These are phyloP conservation scores for Agapornis roseicollis DNA, from an alignment of 2,113 vertebrate genomes.

Conservation along the genomic window DNA sequence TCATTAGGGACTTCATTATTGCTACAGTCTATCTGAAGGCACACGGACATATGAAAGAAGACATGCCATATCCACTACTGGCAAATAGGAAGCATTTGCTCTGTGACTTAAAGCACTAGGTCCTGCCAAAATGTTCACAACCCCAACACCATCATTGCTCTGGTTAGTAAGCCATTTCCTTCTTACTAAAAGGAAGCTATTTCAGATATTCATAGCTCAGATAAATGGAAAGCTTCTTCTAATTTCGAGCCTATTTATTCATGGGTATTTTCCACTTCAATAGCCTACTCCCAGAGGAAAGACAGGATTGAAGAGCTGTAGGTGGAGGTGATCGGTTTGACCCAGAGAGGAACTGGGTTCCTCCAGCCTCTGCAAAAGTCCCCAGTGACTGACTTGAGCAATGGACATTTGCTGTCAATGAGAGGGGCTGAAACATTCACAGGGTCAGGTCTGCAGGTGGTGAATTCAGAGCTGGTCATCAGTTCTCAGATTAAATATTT, in stretches of 20 bases:
- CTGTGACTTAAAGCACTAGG: fast-evolving
- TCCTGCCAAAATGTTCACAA: not conserved
- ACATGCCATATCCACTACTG: fast-evolving
- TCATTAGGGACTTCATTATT: not conserved
- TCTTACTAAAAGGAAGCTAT: not conserved
- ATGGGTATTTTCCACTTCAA: constrained; percentile 50
- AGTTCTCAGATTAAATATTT: not conserved
- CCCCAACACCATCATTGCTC: not conserved
- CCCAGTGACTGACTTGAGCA: not conserved
- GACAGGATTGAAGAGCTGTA: not conserved
- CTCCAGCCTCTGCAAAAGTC: not conserved
- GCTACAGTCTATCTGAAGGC: not conserved
- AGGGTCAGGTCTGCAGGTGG: not conserved
- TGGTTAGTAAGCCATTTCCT: not conserved
- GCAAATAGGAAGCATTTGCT: not conserved
- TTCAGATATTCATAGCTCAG: not conserved
- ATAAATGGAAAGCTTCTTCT: constrained; percentile 44
- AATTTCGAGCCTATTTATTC: constrained; percentile 55
- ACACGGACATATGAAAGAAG: fast-evolving
- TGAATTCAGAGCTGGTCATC: not conserved
- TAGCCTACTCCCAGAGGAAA: constrained; percentile 13
- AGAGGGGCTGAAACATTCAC: not conserved
- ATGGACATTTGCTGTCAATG: not conserved
- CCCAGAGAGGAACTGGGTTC: not conserved
- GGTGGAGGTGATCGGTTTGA: constrained; percentile 25